Base-by-base conservation (phyloP, 2,797 vertebrate species). In the Holocentrus rufus region DNA sequence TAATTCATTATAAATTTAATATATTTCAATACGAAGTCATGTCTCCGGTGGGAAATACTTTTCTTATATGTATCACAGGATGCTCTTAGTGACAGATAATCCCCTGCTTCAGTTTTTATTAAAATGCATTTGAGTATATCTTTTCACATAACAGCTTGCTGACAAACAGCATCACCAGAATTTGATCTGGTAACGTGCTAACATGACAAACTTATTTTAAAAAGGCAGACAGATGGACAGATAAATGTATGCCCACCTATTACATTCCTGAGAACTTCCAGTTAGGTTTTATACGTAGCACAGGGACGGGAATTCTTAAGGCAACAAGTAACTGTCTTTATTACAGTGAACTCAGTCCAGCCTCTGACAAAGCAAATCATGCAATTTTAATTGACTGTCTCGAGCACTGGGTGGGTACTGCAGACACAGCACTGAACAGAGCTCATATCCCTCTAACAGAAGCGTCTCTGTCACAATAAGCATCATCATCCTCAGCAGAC, bases 191-290 rank as follows among this genome's bases (percentile, higher is more conserved):
- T 47, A 7, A 50, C 7, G 10, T 22, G 30, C 18, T 27, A 65
- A 53, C 25, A 30, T 5, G 23, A 11, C 23, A 30, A 55, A 61
- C n/a, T 56, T 22, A 55, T 65, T 63, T 54, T 22, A 36, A 65
- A 34, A 17, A 10, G 9, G 46, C 18, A 42, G 46, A 50, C 31
- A 34, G 31, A 8, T 34, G 7, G 31, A 34, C 7, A 34, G 31
- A 34, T 61, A 6, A 17, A 1, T 60, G 15, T 30, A 27, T 27
- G 25, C 25, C 4, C 25, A 27, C 15, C 44, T 67, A 23, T 5
- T n/a, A 73, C 44, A 1, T 58, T 77, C 59, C 44, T 57, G 18
- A 72, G 81, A 68, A 42, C 60, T 75, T 68, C 46, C 50, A 62
- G 1, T 56, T 4, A 5, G 7, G 10, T 27, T 54, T 49, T 18